A percentile compares a stretch with the other conserved stretches of the same genome.
These are phyloP conservation scores for Mesaphorura yosii DNA, from an alignment of 1,140 invertebrate species.

Conservation along the genomic window DNA sequence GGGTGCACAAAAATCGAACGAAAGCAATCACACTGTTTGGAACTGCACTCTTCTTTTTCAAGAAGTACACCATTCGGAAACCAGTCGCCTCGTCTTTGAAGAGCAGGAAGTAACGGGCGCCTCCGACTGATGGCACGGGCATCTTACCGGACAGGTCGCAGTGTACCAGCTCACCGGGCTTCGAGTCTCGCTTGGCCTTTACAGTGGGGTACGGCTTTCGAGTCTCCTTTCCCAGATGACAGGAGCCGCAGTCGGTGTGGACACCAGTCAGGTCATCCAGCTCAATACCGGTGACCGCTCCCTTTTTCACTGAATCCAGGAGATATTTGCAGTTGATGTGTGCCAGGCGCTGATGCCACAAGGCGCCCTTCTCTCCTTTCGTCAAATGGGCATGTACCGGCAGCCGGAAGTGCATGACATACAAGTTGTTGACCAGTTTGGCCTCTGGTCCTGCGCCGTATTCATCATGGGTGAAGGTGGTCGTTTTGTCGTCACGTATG, in stretches of 20 bases:
- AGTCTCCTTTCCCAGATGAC: constrained; percentile 32
- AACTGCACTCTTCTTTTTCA: constrained; percentile 37
- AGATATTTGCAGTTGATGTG: constrained; percentile 13
- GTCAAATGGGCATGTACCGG: background rate
- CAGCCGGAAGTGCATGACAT: constrained; percentile 7
- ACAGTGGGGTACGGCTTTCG: constrained; percentile 24
- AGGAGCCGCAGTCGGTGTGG: constrained; percentile 29
- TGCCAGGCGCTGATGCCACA: constrained; percentile 10
- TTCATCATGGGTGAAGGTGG: background rate
- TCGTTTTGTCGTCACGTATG: background rate
- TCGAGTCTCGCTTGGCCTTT: constrained; percentile 8
- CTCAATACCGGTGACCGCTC: constrained; percentile 5
- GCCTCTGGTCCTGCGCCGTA: background rate
- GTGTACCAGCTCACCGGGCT: constrained; percentile 31
- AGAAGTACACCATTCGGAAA: constrained; percentile 35
- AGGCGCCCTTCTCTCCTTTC: background rate
- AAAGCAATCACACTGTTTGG: constrained; percentile 34
- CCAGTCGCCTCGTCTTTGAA: constrained; percentile 39
- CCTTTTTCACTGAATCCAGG: constrained; percentile 4
- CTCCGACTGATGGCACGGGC: constrained; percentile 33
- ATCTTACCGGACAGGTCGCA: constrained; percentile 40
- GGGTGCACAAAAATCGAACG: constrained; percentile 33
- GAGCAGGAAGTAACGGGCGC: constrained; percentile 34
- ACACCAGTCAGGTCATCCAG: constrained; percentile 1
- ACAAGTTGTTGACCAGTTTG: background rate